phyloP scores from a whole-genome alignment of 2,113 vertebrate genomes.

The Ptyas mucosa region DNA sequence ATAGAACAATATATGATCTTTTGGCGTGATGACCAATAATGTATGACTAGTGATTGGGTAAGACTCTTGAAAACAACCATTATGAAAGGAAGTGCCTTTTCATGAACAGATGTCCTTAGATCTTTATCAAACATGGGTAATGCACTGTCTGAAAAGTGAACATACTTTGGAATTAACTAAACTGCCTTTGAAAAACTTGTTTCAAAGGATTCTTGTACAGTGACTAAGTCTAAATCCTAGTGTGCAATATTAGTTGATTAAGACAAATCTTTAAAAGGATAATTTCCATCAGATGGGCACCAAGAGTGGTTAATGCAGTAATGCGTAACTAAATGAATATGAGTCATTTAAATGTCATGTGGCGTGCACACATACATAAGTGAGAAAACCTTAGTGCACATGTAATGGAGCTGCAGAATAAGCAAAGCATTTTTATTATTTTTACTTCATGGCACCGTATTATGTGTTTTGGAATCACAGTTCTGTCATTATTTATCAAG shows the following conservation, averaged over 20 bases:
- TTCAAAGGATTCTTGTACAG: conserved; percentile 72
- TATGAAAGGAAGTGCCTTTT: conserved; percentile 43
- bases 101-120: conserved; percentile 54
- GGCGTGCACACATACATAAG: conserved; percentile 44
- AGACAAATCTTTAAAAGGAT: conserved; percentile 72
- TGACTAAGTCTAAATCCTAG: conserved; percentile 73
- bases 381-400: background rate
- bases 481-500: background rate
- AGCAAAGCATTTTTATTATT: conserved; percentile 20
- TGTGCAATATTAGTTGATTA: conserved; percentile 75
- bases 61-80: conserved; percentile 32
- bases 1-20: conserved; percentile 20
- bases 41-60: conserved; percentile 35
- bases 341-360: conserved; percentile 60
- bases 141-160: conserved; percentile 52
- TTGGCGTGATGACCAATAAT: conserved; percentile 30
- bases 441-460: background rate
- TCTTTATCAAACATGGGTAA: conserved; percentile 54
- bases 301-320: conserved; percentile 71
- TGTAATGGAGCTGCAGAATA: conserved; percentile 42
- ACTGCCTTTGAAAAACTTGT: conserved; percentile 68
- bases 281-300: conserved; percentile 73
- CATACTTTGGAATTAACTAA: conserved; percentile 63
- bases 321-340: conserved; percentile 65
- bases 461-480: background rate